Percentiles rank a stretch among this genome's conserved stretches.
Evolutionary conservation across 53 echinoderm and acorn worm genomes (phyloP).

Genomic region (Antedon mediterranea): DNA sequence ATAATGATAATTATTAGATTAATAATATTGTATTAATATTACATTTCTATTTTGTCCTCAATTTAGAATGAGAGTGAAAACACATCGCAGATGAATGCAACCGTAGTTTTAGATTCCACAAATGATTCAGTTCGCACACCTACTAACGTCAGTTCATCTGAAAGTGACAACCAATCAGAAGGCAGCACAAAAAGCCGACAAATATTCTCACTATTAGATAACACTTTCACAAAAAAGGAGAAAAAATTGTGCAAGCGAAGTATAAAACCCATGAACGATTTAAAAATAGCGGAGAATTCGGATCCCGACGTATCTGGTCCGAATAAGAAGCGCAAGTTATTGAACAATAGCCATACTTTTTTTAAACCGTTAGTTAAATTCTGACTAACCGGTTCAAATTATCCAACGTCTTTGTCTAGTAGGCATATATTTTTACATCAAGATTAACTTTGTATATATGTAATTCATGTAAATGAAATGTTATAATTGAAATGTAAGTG

Average conservation of each 20-base stretch:
- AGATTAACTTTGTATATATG: no score
- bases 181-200: neutral
- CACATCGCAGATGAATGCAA: slow-evolving; percentile 32
- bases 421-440: neutral
- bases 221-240: neutral
- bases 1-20: neutral
- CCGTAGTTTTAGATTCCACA: slow-evolving; percentile 33
- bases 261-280: neutral
- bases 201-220: neutral
- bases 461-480: no score
- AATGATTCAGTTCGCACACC: neutral
- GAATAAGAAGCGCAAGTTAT: neutral
- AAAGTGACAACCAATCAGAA: neutral
- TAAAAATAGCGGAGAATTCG: neutral
- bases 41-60: no score
- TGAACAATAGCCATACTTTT: neutral
- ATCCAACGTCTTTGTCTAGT: neutral
- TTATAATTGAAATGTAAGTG: no score
- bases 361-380: neutral
- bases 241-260: neutral
- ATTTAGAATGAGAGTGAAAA: neutral
- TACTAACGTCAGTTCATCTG: neutral
- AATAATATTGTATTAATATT: no score
- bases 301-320: neutral
- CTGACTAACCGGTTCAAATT: neutral